Conservation (phyloP, 2,113 vertebrate species). For the Leiothrix lutea region DNA sequence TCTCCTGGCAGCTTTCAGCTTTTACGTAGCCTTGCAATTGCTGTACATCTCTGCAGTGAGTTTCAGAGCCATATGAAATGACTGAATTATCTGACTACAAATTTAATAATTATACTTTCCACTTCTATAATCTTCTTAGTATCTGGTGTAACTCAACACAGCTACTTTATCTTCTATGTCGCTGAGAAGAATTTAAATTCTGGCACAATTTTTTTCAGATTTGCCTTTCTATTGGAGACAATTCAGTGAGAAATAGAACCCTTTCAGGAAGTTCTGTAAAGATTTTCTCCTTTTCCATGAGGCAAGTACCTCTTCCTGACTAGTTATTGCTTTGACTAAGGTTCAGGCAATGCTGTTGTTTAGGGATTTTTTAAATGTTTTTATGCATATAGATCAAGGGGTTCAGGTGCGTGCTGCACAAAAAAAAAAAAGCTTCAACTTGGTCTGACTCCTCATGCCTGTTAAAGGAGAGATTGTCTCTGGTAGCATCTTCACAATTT, state of each 20-base stretch:
- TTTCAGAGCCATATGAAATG: neutral
- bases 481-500: neutral
- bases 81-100: neutral
- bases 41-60: neutral
- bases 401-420: neutral
- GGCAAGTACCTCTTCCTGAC: neutral
- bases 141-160: neutral
- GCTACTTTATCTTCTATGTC: neutral
- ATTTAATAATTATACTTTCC: neutral
- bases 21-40: rapidly evolving
- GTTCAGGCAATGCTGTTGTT: neutral
- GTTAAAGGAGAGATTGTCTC: neutral
- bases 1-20: neutral
- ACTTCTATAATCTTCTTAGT: neutral
- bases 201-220: neutral
- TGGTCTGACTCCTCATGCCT: rapidly evolving
- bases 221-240: neutral
- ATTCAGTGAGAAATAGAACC: neutral
- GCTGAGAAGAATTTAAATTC: neutral
- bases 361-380: neutral
- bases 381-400: neutral
- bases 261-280: neutral
- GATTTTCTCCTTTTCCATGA: neutral
- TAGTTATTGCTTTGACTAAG: neutral
- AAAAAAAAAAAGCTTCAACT: neutral